Evolutionary conservation across 2,888 invertebrate genomes (phyloP).

Genomic region (Eilema sororculum): DNA sequence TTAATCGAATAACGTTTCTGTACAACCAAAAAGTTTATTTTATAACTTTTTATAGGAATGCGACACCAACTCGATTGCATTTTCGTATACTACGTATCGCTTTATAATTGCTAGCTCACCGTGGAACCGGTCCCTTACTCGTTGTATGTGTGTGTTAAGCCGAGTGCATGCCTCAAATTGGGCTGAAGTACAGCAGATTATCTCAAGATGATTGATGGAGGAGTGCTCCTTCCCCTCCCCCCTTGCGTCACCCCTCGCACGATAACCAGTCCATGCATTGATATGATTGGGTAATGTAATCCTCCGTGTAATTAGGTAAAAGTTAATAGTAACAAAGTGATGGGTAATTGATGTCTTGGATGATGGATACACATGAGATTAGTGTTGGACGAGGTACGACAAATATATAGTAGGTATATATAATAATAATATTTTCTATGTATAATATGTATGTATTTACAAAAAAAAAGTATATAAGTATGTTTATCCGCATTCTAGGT

Average conservation of each 20-base stretch:
- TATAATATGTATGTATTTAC: no score
- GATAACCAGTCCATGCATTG: conserved; percentile 52
- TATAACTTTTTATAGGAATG: not conserved
- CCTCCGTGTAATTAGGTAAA: conserved; percentile 55
- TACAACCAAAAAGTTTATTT: not conserved
- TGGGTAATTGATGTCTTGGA: conserved; percentile 16
- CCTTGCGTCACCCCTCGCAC: conserved; percentile 18
- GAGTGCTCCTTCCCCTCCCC: conserved; percentile 31
- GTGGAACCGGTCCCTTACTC: conserved; percentile 41
- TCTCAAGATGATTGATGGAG: conserved; percentile 89
- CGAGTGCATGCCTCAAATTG: conserved; percentile 82
- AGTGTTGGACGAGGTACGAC: not conserved
- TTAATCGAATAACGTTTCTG: not conserved
- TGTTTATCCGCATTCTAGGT: no score
- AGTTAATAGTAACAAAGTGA: conserved; percentile 43
- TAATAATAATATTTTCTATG: no score
- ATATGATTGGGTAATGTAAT: conserved; percentile 56
- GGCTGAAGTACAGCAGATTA: conserved; percentile 89
- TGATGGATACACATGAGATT: conserved; percentile 3
- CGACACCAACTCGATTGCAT: not conserved
- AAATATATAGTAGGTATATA: no score
- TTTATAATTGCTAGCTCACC: conserved; percentile 37
- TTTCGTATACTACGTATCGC: conserved; percentile 7
- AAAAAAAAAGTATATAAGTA: no score
- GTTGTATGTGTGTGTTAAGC: conserved; percentile 77